Percentiles rank a stretch among this genome's conserved stretches.
Evolutionary conservation across 1,140 invertebrate genomes (phyloP).

Genomic region (Scaptodrosophila lebanonensis): DNA sequence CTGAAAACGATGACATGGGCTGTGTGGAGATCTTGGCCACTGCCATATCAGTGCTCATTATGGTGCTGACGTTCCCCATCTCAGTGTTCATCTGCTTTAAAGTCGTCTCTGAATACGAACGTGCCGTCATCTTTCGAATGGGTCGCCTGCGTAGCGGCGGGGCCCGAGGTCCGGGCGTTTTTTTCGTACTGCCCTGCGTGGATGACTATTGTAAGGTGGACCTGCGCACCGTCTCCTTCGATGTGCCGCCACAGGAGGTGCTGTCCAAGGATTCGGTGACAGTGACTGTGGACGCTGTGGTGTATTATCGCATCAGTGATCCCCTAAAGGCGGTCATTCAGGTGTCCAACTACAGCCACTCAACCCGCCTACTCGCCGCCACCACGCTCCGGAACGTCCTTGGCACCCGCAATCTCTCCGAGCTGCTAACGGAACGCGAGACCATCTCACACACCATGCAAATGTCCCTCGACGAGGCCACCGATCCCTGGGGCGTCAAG

Average conservation of each 20-base stretch:
- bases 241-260: constrained; percentile 83
- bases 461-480: constrained; percentile 83
- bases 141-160: constrained; percentile 81
- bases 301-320: constrained; percentile 90
- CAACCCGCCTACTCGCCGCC: constrained; percentile 89
- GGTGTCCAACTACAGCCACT: constrained; percentile 87
- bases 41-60: constrained; percentile 84
- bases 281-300: constrained; percentile 93
- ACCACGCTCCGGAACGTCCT: constrained; percentile 93
- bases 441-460: constrained; percentile 82
- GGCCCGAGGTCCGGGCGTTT: constrained; percentile 85
- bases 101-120: constrained; percentile 85
- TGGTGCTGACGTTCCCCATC: constrained; percentile 89
- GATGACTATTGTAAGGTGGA: constrained; percentile 94
- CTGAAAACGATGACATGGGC: constrained; percentile 79
- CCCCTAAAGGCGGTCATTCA: constrained; percentile 88
- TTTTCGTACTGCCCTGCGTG: constrained; percentile 93
- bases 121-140: constrained; percentile 92
- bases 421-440: constrained; percentile 85
- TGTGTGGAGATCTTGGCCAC: constrained; percentile 89
- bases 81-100: constrained; percentile 91
- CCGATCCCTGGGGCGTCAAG: constrained; percentile 98
- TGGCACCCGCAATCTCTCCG: constrained; percentile 92
- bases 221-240: constrained; percentile 83
- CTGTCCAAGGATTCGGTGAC: constrained; percentile 95